Evolutionary conservation across 2,888 invertebrate species (phyloP).

Genomic region (Euphydryas editha): DNA sequence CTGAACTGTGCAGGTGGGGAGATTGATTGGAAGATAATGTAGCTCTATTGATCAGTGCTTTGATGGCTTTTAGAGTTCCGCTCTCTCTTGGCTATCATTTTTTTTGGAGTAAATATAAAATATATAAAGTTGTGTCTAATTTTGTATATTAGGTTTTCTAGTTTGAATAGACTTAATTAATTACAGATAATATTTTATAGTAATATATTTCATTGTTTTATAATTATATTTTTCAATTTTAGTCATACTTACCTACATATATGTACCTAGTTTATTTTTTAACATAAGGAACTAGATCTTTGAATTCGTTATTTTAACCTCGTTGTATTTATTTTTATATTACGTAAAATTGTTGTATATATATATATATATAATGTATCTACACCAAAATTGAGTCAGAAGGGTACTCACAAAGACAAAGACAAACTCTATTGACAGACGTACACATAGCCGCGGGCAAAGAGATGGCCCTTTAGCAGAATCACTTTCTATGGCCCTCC

Average conservation of each 20-base stretch:
- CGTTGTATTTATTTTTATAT: too few relatives aligned
- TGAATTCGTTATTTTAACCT: too few relatives aligned
- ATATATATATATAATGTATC: neutral
- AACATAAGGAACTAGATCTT: too few relatives aligned
- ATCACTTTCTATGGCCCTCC: constrained; percentile 54
- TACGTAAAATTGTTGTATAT: too few relatives aligned
- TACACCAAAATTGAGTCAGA: constrained; percentile 20
- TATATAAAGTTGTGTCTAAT: too few relatives aligned
- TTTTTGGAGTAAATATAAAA: neutral
- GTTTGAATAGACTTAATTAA: too few relatives aligned
- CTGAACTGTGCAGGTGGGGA: constrained; percentile 65
- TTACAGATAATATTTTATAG: too few relatives aligned
- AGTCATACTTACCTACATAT: too few relatives aligned
- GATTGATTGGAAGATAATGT: constrained; percentile 65
- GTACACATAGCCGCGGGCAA: constrained; percentile 44
- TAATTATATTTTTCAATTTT: too few relatives aligned
- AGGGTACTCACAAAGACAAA: constrained; percentile 34
- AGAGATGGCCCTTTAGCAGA: constrained; percentile 39
- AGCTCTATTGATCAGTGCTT: constrained; percentile 58
- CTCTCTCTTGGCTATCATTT: constrained; percentile 8
- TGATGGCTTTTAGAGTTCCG: constrained; percentile 51
- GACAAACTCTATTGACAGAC: constrained; percentile 2
- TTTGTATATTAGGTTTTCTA: too few relatives aligned
- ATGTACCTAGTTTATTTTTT: too few relatives aligned
- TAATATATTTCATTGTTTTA: too few relatives aligned